Evolutionary conservation across 2,888 invertebrate genomes (phyloP).

Genomic region (Boloria selene): DNA sequence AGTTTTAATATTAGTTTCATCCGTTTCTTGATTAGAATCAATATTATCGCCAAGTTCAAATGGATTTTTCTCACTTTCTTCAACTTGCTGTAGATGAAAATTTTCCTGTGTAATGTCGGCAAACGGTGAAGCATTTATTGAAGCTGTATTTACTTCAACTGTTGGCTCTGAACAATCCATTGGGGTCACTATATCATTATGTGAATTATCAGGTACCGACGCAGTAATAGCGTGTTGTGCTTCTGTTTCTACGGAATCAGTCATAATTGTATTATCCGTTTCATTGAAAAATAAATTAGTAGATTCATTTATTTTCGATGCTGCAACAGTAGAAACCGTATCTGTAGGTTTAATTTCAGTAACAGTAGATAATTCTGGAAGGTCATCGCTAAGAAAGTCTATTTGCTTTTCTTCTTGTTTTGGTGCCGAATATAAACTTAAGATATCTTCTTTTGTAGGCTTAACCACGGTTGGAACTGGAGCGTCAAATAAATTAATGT

Average conservation of each 20-base stretch:
- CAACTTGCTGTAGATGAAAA: constrained; percentile 42
- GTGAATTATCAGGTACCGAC: background rate
- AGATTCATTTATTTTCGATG: constrained; percentile 36
- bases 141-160: constrained; percentile 43
- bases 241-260: constrained; percentile 38
- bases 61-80: constrained; percentile 63
- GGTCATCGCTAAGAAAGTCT: constrained; percentile 83
- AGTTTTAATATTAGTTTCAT: constrained; percentile 53
- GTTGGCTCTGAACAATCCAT: constrained; percentile 70
- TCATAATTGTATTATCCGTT: constrained; percentile 28
- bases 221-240: constrained; percentile 24
- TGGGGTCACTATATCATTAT: constrained; percentile 45
- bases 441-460: constrained; percentile 83
- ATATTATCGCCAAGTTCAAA: constrained; percentile 55
- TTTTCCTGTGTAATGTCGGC: constrained; percentile 51
- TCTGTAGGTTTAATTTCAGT: constrained; percentile 43
- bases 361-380: constrained; percentile 55
- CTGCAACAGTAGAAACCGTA: constrained; percentile 51
- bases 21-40: constrained; percentile 42
- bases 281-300: constrained; percentile 41
- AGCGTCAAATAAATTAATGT: constrained; percentile 83
- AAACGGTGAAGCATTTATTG: constrained; percentile 63
- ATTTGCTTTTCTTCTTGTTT: constrained; percentile 72
- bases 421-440: constrained; percentile 81
- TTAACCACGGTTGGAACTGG: constrained; percentile 75